Base-by-base conservation (phyloP, 1,140 invertebrate genomes). In the Melanaphis sacchari region DNA sequence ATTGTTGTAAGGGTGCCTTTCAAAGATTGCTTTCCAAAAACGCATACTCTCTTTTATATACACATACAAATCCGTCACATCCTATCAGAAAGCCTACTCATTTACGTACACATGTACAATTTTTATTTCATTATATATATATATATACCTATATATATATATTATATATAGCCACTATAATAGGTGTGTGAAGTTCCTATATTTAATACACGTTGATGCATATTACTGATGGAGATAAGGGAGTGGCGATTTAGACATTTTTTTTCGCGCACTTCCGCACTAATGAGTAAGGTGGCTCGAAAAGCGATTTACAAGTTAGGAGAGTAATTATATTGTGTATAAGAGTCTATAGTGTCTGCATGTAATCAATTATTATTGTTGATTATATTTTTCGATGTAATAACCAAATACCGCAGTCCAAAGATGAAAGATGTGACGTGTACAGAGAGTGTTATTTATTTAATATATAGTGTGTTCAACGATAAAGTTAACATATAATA, bases 301-400 rank as follows among this genome's bases (percentile, higher is more conserved):
- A 91, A 91, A 21, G 31, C 76, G 90, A 46, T 43, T 21, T 82
- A 46, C 49, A 18, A 9, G 21, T 18, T 15, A 4, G 18, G 21
- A 82, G 54, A 76, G 59, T 52, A 2, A 49, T n/a, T 6, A 8
- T 76, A n/a, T 76, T 18, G 18, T 18, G 31, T 76, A 18, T 18
- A 21, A 15, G 59, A n/a, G 4, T 31, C 9, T 31, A 66, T 66
- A n/a, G 59, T 36, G 59, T 76, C n/a, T n/a, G 11, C 11, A 18
- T 6, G 22, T 89, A 52, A 89, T 89, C 52, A 89, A 89, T 89
- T 52, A 89, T 52, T 89, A 92, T 92, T 24, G 91, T 81, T 92
- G 76, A 92, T 92, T 82, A 84, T 66, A 59, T n/a, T 91, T 92
- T 84, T 76, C 43, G 1, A 31, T 21, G 21, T 52, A 24, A 1